Percentiles rank a stretch among this genome's conserved stretches.
Evolutionary conservation across 2,113 vertebrate genomes (phyloP).

Genomic region (Corapipo altera): DNA sequence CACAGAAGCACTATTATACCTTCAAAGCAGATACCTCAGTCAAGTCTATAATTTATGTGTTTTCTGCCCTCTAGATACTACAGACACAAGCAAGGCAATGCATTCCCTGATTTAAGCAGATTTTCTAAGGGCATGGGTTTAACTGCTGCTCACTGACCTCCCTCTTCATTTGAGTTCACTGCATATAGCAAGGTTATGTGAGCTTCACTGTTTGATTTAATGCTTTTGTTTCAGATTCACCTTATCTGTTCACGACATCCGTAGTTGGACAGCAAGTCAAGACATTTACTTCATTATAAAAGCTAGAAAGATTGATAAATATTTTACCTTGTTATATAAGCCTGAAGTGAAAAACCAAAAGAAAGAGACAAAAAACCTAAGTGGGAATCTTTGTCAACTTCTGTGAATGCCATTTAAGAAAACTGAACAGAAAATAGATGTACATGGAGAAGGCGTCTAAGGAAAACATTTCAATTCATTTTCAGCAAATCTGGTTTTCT

Average conservation of each 20-base stretch:
- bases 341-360: not conserved
- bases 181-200: not conserved
- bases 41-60: not conserved
- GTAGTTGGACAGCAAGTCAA: not conserved
- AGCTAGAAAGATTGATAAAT: not conserved
- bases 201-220: not conserved
- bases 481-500: slow-evolving; percentile 57
- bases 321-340: not conserved
- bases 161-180: not conserved
- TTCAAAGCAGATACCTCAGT: not conserved
- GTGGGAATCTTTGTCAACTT: slow-evolving; percentile 31
- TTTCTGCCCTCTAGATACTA: not conserved
- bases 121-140: not conserved
- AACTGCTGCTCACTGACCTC: not conserved
- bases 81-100: not conserved
- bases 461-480: slow-evolving; percentile 49
- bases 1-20: not conserved
- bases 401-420: slow-evolving; percentile 35
- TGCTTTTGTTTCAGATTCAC: not conserved
- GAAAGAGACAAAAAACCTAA: not conserved
- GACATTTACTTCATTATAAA: not conserved
- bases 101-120: not conserved
- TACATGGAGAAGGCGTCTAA: not conserved
- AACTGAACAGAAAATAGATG: slow-evolving; percentile 13
- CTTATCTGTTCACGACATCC: not conserved